phyloP scores from a whole-genome alignment of 2,797 vertebrate species.

The Fundulus diaphanus region DNA sequence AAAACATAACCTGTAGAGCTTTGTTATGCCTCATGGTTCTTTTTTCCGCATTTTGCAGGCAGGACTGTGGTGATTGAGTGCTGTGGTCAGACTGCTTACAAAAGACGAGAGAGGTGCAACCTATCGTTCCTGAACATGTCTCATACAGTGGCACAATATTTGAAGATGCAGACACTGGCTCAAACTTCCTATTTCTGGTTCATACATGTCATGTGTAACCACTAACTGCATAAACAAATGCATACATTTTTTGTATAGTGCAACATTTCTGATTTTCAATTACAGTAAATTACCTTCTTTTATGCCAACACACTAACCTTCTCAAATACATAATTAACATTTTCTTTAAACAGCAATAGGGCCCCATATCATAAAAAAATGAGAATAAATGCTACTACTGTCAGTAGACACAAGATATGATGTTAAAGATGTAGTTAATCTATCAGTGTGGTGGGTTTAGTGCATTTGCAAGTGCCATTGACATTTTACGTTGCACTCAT shows the following conservation, averaged over 20 bases:
- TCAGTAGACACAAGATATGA: conserved; percentile 7
- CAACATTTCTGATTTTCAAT: neutral
- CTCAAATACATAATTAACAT: neutral
- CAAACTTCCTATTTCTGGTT: too few species aligned
- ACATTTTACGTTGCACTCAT: conserved; percentile 61
- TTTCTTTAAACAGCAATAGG: neutral
- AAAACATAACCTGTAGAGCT: conserved; percentile 23
- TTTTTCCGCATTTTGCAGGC: conserved; percentile 9
- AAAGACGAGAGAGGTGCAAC: conserved; percentile 16
- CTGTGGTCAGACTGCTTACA: conserved; percentile 7
- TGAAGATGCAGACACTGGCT: neutral
- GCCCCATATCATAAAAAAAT: neutral
- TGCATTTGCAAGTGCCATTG: conserved; percentile 33
- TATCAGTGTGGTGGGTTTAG: conserved; percentile 25
- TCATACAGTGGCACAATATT: conserved; percentile 6
- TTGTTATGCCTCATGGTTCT: conserved; percentile 13
- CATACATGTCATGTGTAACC: neutral
- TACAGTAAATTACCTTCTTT: neutral
- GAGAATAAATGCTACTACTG: neutral
- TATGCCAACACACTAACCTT: neutral
- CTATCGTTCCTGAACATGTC: neutral
- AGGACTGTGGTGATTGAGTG: conserved; percentile 3
- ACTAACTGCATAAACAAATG: neutral
- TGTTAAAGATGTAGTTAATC: conserved; percentile 31
- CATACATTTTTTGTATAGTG: neutral